A percentile compares a stretch with the other conserved stretches of the same genome.
These are phyloP conservation scores for Micrasema minimum DNA, from an alignment of 1,140 invertebrate genomes.

Conservation along the genomic window DNA sequence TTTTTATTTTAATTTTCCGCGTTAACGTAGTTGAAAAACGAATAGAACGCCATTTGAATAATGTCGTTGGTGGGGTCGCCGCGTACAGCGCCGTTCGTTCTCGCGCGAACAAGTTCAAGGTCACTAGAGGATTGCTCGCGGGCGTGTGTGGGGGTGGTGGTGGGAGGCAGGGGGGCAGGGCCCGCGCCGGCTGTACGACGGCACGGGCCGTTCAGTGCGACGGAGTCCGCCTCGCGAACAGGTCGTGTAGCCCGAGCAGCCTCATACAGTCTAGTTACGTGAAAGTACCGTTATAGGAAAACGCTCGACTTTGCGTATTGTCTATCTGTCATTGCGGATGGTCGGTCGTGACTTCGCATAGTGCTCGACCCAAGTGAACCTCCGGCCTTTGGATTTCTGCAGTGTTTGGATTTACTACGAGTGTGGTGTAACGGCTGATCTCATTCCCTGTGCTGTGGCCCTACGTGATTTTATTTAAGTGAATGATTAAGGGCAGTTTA, in stretches of 20 bases:
- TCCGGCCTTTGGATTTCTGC: constrained; percentile 7
- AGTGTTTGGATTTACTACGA: constrained; percentile 18
- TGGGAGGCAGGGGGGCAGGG: constrained; percentile 60
- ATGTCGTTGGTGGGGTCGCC: constrained; percentile 39
- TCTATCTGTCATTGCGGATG: constrained; percentile 32
- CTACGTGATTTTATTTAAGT: constrained; percentile 30
- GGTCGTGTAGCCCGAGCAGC: constrained; percentile 67
- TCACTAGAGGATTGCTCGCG: constrained; percentile 67
- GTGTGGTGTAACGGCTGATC: constrained; percentile 37
- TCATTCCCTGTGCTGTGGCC: constrained; percentile 38
- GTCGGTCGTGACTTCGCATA: constrained; percentile 29
- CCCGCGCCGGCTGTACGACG: constrained; percentile 68
- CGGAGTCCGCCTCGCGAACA: constrained; percentile 66
- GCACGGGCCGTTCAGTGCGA: constrained; percentile 57
- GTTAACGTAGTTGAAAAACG: constrained; percentile 21
- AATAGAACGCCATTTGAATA: constrained; percentile 40
- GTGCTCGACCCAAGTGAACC: constrained; percentile 13
- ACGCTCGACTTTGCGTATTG: constrained; percentile 40
- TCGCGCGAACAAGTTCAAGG: constrained; percentile 77
- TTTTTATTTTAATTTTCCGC: constrained; percentile 2
- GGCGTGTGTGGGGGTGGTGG: constrained; percentile 61
- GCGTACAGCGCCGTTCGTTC: constrained; percentile 48
- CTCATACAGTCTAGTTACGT: constrained; percentile 40
- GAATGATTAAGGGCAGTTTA: constrained; percentile 1
- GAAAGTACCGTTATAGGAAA: constrained; percentile 44